phyloP scores from a whole-genome alignment of 2,797 vertebrate species.

The Enteromius fasciolatus region DNA sequence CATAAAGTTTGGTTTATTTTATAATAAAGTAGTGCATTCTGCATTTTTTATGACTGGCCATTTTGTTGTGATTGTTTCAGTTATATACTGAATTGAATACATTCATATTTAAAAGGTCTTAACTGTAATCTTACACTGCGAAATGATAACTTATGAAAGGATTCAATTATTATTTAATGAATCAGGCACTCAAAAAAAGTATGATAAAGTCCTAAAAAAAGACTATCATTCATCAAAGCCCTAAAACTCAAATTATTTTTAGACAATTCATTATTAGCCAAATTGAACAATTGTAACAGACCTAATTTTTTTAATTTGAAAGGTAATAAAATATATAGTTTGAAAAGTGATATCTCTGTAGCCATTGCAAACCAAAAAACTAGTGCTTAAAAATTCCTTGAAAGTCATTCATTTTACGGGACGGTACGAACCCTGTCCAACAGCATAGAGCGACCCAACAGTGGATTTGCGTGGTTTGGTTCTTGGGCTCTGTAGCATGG shows the following conservation, averaged over 20 bases:
- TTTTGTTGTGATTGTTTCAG: not conserved
- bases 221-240: not conserved
- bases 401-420: not conserved
- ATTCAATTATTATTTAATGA: not conserved
- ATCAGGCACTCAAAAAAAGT: not conserved
- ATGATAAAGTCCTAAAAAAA: not conserved
- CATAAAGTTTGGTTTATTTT: not conserved
- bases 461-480: slow-evolving; percentile 98
- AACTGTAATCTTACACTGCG: not conserved
- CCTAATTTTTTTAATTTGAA: not conserved
- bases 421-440: slow-evolving; percentile 71
- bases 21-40: not conserved
- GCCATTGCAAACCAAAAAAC: not conserved
- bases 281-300: not conserved
- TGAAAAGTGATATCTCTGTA: not conserved
- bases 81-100: not conserved
- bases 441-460: slow-evolving; percentile 93
- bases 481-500: slow-evolving; percentile 95
- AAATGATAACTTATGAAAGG: not conserved
- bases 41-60: not conserved
- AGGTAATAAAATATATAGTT: not conserved
- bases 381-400: not conserved
- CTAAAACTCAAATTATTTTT: not conserved
- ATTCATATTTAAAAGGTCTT: not conserved
- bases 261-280: not conserved